These are phyloP conservation scores for Sorex fumeus DNA, from an alignment of 2,113 vertebrate species.

Conservation along the genomic window DNA sequence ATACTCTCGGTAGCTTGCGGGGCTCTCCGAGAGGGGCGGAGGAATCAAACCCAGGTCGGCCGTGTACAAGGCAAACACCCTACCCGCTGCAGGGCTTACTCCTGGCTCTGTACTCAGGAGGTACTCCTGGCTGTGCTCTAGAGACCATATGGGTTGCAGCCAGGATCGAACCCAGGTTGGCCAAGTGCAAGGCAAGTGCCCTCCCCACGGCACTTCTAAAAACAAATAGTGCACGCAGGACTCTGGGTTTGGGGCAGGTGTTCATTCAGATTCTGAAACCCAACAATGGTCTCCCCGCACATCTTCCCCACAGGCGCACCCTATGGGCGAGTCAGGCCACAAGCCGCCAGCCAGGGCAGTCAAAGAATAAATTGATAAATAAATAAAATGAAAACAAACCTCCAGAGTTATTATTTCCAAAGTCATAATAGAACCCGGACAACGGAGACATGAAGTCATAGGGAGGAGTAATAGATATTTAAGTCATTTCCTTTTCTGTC, in stretches of 20 bases:
- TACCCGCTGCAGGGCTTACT: too few species aligned
- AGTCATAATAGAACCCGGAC: slow-evolving; percentile 63
- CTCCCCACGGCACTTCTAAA: slow-evolving; percentile 32
- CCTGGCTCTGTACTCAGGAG: too few species aligned
- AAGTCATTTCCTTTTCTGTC: slow-evolving; percentile 72
- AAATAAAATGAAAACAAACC: slow-evolving; percentile 74
- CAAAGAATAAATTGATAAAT: slow-evolving; percentile 61
- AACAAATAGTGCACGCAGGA: slow-evolving; percentile 73
- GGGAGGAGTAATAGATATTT: slow-evolving; percentile 62
- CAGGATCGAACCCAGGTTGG: too few species aligned
- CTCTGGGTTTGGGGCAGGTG: slow-evolving; percentile 75
- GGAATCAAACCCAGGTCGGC: too few species aligned
- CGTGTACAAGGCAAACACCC: too few species aligned
- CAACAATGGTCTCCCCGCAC: slow-evolving; percentile 68
- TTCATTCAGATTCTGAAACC: slow-evolving; percentile 77
- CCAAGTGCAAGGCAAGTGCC: too few species aligned
- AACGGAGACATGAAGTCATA: slow-evolving; percentile 67
- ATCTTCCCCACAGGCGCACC: slow-evolving; percentile 75
- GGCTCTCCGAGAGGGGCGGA: too few species aligned
- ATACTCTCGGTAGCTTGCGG: too few species aligned
- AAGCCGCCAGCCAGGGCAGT: slow-evolving; percentile 49
- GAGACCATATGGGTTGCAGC: too few species aligned
- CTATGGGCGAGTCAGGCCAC: neutral
- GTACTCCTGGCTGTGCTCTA: too few species aligned
- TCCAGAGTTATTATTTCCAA: slow-evolving; percentile 54